These are phyloP conservation scores for Carcinoscorpius rotundicauda DNA, from an alignment of 1,140 invertebrate species.

Conservation along the genomic window DNA sequence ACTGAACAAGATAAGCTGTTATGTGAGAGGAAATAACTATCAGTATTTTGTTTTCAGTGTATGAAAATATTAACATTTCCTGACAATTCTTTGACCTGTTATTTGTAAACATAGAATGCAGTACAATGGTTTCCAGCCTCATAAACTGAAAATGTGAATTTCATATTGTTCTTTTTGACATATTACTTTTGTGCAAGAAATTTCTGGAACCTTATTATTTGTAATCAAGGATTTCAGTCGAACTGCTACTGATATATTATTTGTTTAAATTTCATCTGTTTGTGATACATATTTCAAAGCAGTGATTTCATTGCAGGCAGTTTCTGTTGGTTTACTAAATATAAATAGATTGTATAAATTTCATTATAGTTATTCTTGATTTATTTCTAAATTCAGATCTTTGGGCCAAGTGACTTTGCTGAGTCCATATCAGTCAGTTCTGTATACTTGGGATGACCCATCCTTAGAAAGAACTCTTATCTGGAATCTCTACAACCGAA, in stretches of 20 bases:
- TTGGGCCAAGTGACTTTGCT: constrained; percentile 51
- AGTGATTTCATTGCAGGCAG: background rate
- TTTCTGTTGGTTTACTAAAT: no score
- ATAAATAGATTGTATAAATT: background rate
- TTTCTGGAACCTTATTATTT: no score
- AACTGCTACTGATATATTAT: constrained; percentile 1
- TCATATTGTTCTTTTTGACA: no score
- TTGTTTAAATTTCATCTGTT: background rate
- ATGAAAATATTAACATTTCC: no score
- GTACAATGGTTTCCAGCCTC: no score
- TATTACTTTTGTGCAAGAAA: no score
- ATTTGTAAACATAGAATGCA: no score
- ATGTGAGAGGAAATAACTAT: no score
- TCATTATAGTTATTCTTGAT: constrained; percentile 6
- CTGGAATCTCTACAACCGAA: constrained; percentile 74
- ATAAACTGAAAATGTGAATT: no score
- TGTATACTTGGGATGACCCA: constrained; percentile 80
- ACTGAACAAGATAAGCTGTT: no score
- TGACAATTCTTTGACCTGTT: no score
- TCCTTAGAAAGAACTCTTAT: constrained; percentile 51
- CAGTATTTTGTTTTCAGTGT: no score
- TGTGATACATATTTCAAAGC: background rate
- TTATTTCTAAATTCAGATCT: constrained; percentile 23
- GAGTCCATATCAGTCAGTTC: constrained; percentile 58
- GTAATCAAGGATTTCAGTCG: background rate